Conservation (phyloP, 2,888 invertebrate species). For the Blera fallax region DNA sequence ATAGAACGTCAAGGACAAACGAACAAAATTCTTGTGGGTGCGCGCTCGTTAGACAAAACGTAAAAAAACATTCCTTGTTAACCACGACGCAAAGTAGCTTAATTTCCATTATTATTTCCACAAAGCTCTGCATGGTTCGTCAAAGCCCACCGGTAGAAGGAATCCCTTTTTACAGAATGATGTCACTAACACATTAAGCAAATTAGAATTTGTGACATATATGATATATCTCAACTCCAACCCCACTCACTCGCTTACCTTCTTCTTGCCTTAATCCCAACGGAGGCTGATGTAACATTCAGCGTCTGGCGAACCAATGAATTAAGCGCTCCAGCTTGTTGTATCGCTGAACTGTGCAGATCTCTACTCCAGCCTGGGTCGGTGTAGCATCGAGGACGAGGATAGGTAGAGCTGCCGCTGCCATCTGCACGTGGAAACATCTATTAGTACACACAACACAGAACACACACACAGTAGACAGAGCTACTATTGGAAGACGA, state of each 20-base stretch:
- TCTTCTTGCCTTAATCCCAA: conserved; percentile 45
- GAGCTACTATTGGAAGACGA: not conserved
- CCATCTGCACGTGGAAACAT: conserved; percentile 66
- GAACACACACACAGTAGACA: not conserved
- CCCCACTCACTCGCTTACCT: conserved; percentile 29
- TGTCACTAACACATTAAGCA: conserved; percentile 48
- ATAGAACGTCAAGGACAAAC: conserved; percentile 23
- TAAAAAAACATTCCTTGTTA: conserved; percentile 30
- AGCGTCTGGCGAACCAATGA: conserved; percentile 48
- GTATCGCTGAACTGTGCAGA: not conserved
- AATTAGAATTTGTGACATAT: conserved; percentile 23
- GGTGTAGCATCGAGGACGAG: conserved; percentile 63
- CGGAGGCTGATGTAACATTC: conserved; percentile 63
- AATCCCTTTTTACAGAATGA: conserved; percentile 14
- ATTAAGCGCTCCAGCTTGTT: conserved; percentile 48
- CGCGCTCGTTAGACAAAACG: conserved; percentile 24
- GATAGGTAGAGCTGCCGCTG: not conserved
- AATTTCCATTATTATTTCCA: not conserved
- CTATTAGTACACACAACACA: conserved; percentile 42
- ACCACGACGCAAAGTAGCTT: not conserved
- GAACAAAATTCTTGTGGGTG: conserved; percentile 33
- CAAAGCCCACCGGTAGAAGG: not conserved
- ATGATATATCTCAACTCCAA: not conserved
- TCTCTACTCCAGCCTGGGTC: conserved; percentile 52
- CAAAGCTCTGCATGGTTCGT: not conserved